Percentiles rank a stretch among this genome's conserved stretches.
phyloP scores from a whole-genome alignment of 2,113 vertebrate genomes.

The Aegotheles bennettii region DNA sequence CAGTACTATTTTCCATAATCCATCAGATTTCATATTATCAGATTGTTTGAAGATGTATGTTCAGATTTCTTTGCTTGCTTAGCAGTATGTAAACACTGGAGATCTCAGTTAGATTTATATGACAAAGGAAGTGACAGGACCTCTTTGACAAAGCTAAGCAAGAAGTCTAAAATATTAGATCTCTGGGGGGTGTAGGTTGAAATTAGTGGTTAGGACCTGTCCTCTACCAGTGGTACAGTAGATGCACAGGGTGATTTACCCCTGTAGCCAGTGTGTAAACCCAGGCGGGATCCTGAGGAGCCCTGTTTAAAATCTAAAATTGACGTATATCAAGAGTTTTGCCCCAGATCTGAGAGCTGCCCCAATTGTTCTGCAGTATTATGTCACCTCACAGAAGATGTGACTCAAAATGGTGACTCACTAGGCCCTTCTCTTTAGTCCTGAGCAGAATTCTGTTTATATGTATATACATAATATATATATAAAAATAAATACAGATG shows the following conservation, averaged over 20 bases:
- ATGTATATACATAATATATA: background rate
- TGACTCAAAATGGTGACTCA: background rate
- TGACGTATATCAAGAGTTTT: background rate
- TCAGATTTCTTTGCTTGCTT: slow-evolving; percentile 46
- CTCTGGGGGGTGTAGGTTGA: background rate
- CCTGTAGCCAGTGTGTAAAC: background rate
- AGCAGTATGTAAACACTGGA: slow-evolving; percentile 31
- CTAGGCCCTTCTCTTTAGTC: background rate
- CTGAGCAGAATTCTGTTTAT: background rate
- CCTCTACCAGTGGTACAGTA: background rate
- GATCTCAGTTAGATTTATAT: slow-evolving; percentile 3
- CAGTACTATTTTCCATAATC: slow-evolving; percentile 31
- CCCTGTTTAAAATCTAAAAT: background rate
- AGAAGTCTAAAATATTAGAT: background rate
- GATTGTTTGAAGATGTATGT: slow-evolving; percentile 43
- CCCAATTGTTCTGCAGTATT: background rate
- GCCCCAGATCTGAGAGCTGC: background rate
- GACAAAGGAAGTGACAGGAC: slow-evolving; percentile 37
- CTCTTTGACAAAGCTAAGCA: background rate
- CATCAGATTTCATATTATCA: slow-evolving; percentile 46
- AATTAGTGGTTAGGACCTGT: background rate
- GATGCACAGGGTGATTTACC: background rate
- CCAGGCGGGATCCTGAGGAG: background rate
- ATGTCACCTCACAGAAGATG: background rate
- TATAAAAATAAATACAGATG: background rate